phyloP scores from a whole-genome alignment of 2,888 invertebrate genomes.

The Drosophila suboccidentalis region DNA sequence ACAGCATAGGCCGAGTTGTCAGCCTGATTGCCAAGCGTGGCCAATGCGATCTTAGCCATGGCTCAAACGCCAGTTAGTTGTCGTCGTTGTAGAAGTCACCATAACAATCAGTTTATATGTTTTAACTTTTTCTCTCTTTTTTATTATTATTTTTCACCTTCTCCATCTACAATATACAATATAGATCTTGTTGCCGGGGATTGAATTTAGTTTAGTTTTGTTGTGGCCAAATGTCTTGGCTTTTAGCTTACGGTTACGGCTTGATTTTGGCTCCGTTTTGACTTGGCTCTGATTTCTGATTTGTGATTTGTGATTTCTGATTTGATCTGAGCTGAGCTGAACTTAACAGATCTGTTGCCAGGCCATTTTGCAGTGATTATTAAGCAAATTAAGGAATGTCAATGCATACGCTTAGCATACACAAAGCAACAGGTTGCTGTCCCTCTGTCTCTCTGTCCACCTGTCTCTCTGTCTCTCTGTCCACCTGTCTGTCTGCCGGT shows the following conservation, averaged over 20 bases:
- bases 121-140: constrained; percentile 6
- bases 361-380: constrained; percentile 70
- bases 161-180: not conserved
- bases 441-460: not conserved
- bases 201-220: not conserved
- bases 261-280: not conserved
- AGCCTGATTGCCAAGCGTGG: constrained; percentile 67
- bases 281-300: constrained; percentile 3
- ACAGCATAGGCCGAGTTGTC: constrained; percentile 1
- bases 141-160: not conserved
- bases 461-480: not conserved
- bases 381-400: constrained; percentile 79
- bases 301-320: not conserved
- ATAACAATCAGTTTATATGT: constrained; percentile 22
- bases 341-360: constrained; percentile 60
- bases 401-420: constrained; percentile 76
- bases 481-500: constrained; percentile 40
- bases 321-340: constrained; percentile 11
- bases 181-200: constrained; percentile 25
- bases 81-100: constrained; percentile 6
- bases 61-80: constrained; percentile 27
- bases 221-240: not conserved
- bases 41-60: constrained; percentile 51
- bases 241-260: not conserved
- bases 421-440: constrained; percentile 74